Percentiles rank a stretch among this genome's conserved stretches.
Evolutionary conservation across 37 sponge, comb jelly and placozoan genomes (phyloP).

Genomic region (Theonella swinhoei): DNA sequence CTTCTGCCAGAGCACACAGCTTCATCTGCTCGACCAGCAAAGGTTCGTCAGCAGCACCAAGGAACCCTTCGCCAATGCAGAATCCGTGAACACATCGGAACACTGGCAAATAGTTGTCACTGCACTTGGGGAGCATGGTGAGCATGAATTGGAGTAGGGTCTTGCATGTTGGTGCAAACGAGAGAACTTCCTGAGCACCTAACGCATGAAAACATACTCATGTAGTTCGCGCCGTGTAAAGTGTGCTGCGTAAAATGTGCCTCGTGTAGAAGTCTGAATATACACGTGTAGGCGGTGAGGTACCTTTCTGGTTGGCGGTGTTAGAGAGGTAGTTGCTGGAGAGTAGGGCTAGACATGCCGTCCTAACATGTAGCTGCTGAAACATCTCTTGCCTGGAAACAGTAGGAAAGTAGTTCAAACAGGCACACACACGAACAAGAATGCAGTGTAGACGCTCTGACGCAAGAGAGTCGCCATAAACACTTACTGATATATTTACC

Average conservation of each 20-base stretch:
- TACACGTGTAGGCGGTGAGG: too few relatives aligned
- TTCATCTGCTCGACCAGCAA: constrained; percentile 17
- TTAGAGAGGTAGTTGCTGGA: constrained; percentile 16
- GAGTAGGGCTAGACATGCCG: constrained; percentile 30
- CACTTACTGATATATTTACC: too few relatives aligned
- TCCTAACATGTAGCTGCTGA: constrained; percentile 14
- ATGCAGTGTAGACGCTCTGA: neutral
- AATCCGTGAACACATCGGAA: constrained; percentile 36
- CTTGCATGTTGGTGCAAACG: constrained; percentile 1
- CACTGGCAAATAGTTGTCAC: constrained; percentile 28
- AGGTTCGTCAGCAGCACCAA: constrained; percentile 7
- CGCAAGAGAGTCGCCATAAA: too few relatives aligned
- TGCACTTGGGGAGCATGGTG: neutral
- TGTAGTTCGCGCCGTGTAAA: neutral
- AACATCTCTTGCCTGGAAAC: constrained; percentile 24
- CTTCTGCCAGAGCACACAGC: neutral
- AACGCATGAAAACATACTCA: neutral
- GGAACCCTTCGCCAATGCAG: constrained; percentile 11
- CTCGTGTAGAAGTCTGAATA: too few relatives aligned
- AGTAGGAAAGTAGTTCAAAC: neutral
- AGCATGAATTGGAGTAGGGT: constrained; percentile 33
- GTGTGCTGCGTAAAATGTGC: neutral
- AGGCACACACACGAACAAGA: neutral
- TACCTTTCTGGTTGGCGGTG: constrained; percentile 15
- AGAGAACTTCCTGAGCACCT: neutral